A percentile compares a stretch with the other conserved stretches of the same genome.
Evolutionary conservation across 2,797 vertebrate genomes (phyloP).

Genomic region (Neosalanx taihuensis): DNA sequence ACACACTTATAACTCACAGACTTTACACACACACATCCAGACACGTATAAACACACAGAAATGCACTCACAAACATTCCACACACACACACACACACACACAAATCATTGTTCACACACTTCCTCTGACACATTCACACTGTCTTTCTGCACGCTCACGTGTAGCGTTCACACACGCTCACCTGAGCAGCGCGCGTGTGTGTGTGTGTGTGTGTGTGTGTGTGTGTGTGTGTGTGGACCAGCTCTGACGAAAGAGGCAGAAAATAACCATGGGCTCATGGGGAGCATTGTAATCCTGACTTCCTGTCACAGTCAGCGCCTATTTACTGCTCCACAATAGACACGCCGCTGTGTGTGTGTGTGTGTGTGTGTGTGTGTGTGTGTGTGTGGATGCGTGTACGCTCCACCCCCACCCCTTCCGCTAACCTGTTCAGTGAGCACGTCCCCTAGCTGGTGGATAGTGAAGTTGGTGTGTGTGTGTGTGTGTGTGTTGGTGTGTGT

Average conservation of each 20-base stretch:
- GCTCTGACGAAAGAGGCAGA: constrained; percentile 68
- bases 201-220: constrained; percentile 17
- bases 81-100: constrained; percentile 6
- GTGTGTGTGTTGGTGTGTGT: no score
- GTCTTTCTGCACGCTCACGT: constrained; percentile 31
- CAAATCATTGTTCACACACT: background rate
- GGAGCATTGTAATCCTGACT: constrained; percentile 73
- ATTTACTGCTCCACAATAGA: constrained; percentile 71
- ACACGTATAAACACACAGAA: constrained; percentile 13
- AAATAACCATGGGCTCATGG: constrained; percentile 62
- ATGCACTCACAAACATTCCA: constrained; percentile 22
- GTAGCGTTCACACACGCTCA: constrained; percentile 42
- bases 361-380: constrained; percentile 5
- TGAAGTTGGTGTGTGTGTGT: no score
- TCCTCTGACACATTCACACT: background rate
- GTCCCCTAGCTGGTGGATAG: background rate
- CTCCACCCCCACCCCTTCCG: no score
- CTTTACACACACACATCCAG: constrained; percentile 11
- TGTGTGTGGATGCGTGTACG: constrained; percentile 17
- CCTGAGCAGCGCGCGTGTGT: constrained; percentile 53
- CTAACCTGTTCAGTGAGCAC: background rate
- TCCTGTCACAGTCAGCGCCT: constrained; percentile 72
- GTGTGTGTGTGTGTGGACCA: constrained; percentile 49
- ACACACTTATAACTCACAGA: constrained; percentile 13
- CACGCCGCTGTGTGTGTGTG: constrained; percentile 48